Base-by-base conservation (phyloP, 2,113 vertebrate species). In the Morphnarchus princeps region DNA sequence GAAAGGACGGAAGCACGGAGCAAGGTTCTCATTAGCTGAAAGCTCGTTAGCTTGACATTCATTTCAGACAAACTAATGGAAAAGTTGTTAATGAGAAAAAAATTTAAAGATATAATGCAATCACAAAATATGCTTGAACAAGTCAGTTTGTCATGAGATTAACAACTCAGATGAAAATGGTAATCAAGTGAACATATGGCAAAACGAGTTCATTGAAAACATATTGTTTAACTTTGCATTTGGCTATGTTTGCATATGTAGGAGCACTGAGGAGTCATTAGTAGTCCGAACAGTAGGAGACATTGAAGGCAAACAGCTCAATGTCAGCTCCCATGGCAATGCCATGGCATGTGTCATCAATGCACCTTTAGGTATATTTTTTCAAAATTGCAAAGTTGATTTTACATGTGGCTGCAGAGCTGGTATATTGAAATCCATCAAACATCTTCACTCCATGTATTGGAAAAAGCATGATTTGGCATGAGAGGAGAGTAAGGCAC, bases 301-400 rank as follows among this genome's bases (percentile, higher is more conserved):
- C 55, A 3, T 3, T 10, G 61, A 31, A 54, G 65, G 36, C 43
- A 20, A 52, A 21, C 22, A 32, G 66, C 47, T 67, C 61, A 15
- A 5, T 31, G 52, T 58, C 38, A 47, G 61, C 63, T 78, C 55
- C 57, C 28, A 0, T 36, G 62, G 40, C 16, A 57, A 0, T 57
- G 59, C 52, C 38, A 4, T 4, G 32, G 54, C 32, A 9, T 7
- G 1, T 26, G 5, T 34, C 29, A 3, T 29, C 19, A 22, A 31
- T 61, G 47, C 43, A 38, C 40, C 50, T 24, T 42, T 8, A 50
- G 32, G 14, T 45, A 3, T 10, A 4, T 36, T 21, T n/a, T 32
- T 65, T 47, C 7, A 2, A 43, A 55, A 36, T 15, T 43, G n/a
- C 0, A 0, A 38, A 10, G 49, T 73, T 58, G 36, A 10, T 67